Evolutionary conservation across 2,888 invertebrate species (phyloP), one percentile per base, ranked within the genome.

Genomic region (Chelonus formosanus): DNA sequence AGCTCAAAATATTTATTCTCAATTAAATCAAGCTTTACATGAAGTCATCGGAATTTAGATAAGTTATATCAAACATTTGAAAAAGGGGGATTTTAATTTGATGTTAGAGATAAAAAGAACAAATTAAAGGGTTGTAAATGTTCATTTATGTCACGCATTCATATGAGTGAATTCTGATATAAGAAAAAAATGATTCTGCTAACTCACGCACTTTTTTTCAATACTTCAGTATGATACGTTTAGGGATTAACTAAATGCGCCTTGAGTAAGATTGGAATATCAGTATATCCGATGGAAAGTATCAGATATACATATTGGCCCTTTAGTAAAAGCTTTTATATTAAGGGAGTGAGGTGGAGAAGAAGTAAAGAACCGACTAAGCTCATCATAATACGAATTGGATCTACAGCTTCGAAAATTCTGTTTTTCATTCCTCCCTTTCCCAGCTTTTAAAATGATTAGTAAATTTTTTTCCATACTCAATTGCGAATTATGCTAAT

Each of bases 261-360:
- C 65, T 76, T 73, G 76, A 76, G 76, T 75, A 73, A 76, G 75
- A 72, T 73, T 68, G 53, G 61, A 65, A 68, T 75, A 73, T 66
- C 70, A 70, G 53, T 48, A 65, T 56, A 48, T 53, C 50, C 43
- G n/a, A 8, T 35, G n/a, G 43, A 48, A 40, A 52, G 36, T 35
- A 34, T 4, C 20, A 52, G n/a, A 50, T 53, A 57, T 34, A 44
- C 48, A 47, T 60, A 63, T 59, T 50, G 62, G 61, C 67, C 67
- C 56, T 59, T 48, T 7, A 36, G 45, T 48, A 52, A 40, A 52
- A 61, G 67, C 68, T 67, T 64, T 47, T 7, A 7, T 48, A 48
- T 47, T 54, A 47, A 2, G 20, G 20, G 20, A 20, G 20, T 20
- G 20, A 20, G 20, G 20, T 44, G 47, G 50, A 53, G 62, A 56